phyloP scores from a whole-genome alignment of 1,140 invertebrate genomes.

The Zaprionus camerounensis region DNA sequence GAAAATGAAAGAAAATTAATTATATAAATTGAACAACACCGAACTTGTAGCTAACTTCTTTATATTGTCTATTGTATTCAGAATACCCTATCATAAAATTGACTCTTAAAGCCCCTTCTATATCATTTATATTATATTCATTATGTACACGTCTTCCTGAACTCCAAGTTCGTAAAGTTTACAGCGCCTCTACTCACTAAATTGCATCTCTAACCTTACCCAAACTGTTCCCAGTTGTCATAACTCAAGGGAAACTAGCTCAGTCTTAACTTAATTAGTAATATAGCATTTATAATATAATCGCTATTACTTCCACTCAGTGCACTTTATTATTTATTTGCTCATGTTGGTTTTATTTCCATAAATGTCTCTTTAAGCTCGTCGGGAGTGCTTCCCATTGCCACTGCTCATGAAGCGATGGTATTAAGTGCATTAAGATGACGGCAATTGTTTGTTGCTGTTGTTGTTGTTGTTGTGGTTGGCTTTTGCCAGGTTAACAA shows the following conservation, averaged over 20 bases:
- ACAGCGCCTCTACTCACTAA: background rate
- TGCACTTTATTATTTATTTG: background rate
- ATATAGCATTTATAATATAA: background rate
- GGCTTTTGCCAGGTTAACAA: conserved; percentile 63
- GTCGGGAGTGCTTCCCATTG: conserved; percentile 14
- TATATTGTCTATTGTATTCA: too few relatives aligned
- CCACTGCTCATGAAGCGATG: conserved; percentile 23
- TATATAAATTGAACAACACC: too few relatives aligned
- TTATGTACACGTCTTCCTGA: background rate
- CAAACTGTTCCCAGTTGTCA: background rate
- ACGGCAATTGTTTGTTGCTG: conserved; percentile 51
- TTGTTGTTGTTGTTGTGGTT: background rate
- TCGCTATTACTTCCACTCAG: background rate
- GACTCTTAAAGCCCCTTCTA: background rate
- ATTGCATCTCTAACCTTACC: background rate
- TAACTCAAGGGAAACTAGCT: background rate
- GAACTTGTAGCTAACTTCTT: too few relatives aligned
- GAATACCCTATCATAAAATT: background rate
- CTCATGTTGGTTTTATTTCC: conserved; percentile 4
- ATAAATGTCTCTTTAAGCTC: conserved; percentile 7
- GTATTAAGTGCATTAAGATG: conserved; percentile 62
- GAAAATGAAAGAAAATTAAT: background rate
- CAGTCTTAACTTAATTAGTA: background rate
- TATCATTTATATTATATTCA: background rate
- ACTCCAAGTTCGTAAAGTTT: background rate